phyloP scores from a whole-genome alignment of 2,113 vertebrate species.

The Seriola quinqueradiata region DNA sequence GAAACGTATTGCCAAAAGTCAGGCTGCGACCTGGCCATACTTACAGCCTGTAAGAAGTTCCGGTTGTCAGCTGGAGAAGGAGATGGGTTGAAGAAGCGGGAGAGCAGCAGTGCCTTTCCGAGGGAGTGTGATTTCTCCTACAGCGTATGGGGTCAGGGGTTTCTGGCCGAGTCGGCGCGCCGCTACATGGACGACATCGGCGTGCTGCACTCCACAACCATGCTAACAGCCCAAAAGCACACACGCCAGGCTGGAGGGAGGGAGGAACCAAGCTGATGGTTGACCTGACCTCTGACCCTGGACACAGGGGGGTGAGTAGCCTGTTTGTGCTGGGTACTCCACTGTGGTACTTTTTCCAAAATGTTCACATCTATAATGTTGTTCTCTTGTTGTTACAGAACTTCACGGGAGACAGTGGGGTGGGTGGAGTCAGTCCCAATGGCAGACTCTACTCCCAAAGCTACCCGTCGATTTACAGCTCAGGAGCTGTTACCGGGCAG shows the following conservation, averaged over 20 bases:
- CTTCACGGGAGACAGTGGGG: constrained; percentile 63
- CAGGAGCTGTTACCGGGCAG: constrained; percentile 54
- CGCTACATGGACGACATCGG: constrained; percentile 92
- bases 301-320: constrained; percentile 72
- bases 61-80: constrained; percentile 51
- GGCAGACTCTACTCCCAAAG: constrained; percentile 85
- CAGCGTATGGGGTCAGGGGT: constrained; percentile 87
- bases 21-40: constrained; percentile 90
- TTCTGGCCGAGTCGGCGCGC: constrained; percentile 88
- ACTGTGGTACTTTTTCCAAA: neutral
- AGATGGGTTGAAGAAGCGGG: constrained; percentile 70
- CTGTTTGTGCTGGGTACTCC: neutral
- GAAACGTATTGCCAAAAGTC: constrained; percentile 90
- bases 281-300: constrained; percentile 70
- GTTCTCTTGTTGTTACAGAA: constrained; percentile 61
- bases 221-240: constrained; percentile 83
- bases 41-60: constrained; percentile 88
- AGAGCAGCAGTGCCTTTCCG: constrained; percentile 67
- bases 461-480: constrained; percentile 88
- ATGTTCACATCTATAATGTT: neutral
- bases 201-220: constrained; percentile 89
- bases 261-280: constrained; percentile 66
- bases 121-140: constrained; percentile 85
- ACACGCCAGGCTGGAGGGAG: constrained; percentile 63
- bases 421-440: constrained; percentile 75